A percentile compares a stretch with the other conserved stretches of the same genome.
These are phyloP conservation scores for Conchocele bisecta DNA, from an alignment of 2,888 invertebrate genomes.

Conservation along the genomic window DNA sequence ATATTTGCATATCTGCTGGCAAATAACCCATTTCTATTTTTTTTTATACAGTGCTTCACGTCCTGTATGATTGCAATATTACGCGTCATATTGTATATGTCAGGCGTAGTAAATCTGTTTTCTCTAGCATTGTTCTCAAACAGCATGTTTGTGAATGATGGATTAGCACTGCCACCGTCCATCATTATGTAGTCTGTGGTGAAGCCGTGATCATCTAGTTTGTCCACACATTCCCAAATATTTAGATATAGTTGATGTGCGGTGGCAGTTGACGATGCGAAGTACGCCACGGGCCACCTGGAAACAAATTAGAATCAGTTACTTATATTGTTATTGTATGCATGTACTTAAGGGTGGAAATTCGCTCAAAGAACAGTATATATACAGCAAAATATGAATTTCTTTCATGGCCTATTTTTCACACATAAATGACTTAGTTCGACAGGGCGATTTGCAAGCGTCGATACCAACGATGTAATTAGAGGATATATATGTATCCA, in stretches of 20 bases:
- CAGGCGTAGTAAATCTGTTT: slow-evolving; percentile 3
- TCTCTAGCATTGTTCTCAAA: slow-evolving; percentile 13
- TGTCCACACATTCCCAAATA: slow-evolving; percentile 45
- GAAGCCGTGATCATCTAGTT: slow-evolving; percentile 34
- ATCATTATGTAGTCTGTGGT: slow-evolving; percentile 50
- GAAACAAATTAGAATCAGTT: too few species aligned
- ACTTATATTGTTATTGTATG: too few species aligned
- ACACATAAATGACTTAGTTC: too few species aligned
- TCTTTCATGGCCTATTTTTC: too few species aligned
- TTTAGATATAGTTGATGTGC: slow-evolving; percentile 21
- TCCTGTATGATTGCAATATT: slow-evolving; percentile 15
- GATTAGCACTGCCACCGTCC: slow-evolving; percentile 54
- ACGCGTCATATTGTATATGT: slow-evolving; percentile 13
- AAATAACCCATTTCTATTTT: slow-evolving; percentile 43
- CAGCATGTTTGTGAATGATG: slow-evolving; percentile 33
- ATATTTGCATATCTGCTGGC: slow-evolving; percentile 23
- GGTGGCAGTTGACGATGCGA: slow-evolving; percentile 11
- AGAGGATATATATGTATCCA: too few species aligned
- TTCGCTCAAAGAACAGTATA: too few species aligned
- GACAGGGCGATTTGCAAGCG: too few species aligned
- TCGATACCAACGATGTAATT: too few species aligned
- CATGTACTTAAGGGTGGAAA: too few species aligned
- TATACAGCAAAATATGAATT: too few species aligned
- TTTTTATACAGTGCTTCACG: slow-evolving; percentile 31
- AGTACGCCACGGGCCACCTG: slow-evolving; percentile 42